Evolutionary conservation across 2,797 vertebrate species (phyloP), one percentile per base, ranked within the genome.

Genomic region (Macropodus opercularis): DNA sequence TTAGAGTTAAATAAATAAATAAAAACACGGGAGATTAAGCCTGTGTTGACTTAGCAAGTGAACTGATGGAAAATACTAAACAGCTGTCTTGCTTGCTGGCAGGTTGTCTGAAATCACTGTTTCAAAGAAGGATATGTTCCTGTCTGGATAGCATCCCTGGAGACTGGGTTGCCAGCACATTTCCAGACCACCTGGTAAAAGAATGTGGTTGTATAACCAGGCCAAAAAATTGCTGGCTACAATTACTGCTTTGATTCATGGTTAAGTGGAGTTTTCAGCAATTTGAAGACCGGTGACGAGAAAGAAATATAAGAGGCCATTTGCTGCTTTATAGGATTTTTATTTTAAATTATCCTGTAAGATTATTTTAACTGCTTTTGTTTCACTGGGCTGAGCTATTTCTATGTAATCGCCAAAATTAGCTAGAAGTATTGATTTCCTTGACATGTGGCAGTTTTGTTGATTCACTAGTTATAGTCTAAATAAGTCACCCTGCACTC

Each of bases 1-100:
- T 71, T 54, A 1, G 31, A 65, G 62, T 49, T 14, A 83, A 76
- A 55, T 57, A 70, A 65, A 77, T 62, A 62, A 76, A 79, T 57
- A 22, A 24, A 66, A 73, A 56, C 4, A 11, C 12, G 5, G 43
- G 24, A 46, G 73, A 75, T 78, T 72, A 78, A 43, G 55, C 34
- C 34, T 38, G 22, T 54, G 67, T 53, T 60, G 62, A 57, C 57
- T 52, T 32, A 27, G 50, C 2, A 15, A 76, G 41, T 9, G 26
- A 55, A 67, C 29, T 53, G 39, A 26, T 0, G 5, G 19, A 10
- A 69, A 63, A 63, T 57, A 47, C 65, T 42, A 36, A 75, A 57
- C 69, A 74, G 82, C 52, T 74, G 65, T 63, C 51, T 59, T 39
- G 18, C 41, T 34, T 10, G 13, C 18, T 40, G 34, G 43, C 40